Evolutionary conservation across 1,140 invertebrate genomes (phyloP).

Genomic region (Leptopilina boulardi): DNA sequence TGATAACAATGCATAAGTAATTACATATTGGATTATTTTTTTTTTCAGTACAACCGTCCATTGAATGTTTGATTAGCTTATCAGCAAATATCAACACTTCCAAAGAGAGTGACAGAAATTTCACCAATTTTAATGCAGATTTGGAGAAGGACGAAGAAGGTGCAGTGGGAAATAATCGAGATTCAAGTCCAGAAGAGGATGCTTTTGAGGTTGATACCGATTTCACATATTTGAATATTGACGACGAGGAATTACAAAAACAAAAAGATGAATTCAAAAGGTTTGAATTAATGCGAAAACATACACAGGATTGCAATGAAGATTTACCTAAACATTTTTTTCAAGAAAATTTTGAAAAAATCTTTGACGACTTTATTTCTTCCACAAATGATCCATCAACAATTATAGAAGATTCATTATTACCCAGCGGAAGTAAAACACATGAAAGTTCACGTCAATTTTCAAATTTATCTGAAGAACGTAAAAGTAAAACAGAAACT

Average conservation of each 20-base stretch:
- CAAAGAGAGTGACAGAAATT: neutral
- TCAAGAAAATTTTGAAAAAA: neutral
- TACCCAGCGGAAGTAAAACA: neutral
- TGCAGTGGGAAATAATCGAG: neutral
- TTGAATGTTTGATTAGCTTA: conserved; percentile 57
- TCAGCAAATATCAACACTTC: conserved; percentile 47
- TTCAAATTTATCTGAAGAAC: neutral
- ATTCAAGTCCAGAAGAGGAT: conserved; percentile 26
- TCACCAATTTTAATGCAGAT: neutral
- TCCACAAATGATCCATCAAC: neutral
- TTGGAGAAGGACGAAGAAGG: conserved; percentile 3
- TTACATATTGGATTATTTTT: neutral
- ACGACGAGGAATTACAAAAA: conserved; percentile 44
- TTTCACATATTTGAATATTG: conserved; percentile 42
- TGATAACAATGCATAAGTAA: too few species aligned
- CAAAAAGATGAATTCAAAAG: conserved; percentile 49
- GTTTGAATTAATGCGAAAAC: conserved; percentile 49
- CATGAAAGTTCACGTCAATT: neutral
- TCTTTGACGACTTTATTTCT: neutral
- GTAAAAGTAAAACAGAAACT: conserved; percentile 39
- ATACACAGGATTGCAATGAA: neutral
- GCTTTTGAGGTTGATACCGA: conserved; percentile 12
- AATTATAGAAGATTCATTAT: neutral
- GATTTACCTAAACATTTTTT: neutral
- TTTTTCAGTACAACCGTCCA: conserved; percentile 55